Base-by-base conservation (phyloP, 2,888 invertebrate genomes). In the Hirtodrosophila histrioides region DNA sequence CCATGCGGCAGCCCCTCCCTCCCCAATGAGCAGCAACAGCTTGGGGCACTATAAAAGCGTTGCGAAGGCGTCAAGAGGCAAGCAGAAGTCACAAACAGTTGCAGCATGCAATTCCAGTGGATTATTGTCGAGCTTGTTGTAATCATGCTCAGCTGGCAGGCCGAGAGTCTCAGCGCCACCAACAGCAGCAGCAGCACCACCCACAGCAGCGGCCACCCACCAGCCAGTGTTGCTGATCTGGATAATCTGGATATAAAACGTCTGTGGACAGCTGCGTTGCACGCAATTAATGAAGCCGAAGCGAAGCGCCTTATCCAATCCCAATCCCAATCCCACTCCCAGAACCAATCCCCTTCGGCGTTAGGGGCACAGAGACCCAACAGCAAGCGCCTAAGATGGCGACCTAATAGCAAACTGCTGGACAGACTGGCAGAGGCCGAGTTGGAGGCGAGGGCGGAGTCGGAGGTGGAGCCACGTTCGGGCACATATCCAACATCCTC, bases 361-460 rank as follows among this genome's bases (percentile, higher is more conserved):
- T 29, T n/a, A 17, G 2, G 17, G 17, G 7, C 58, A 23, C 62
- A 57, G 48, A 39, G 82, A 0, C 31, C 46, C n/a, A 80, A 80
- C 6, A 81, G 82, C 65, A 80, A 81, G 24, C 63, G 75, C 9
- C 23, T 78, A 11, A 49, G 36, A 4, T 82, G 87, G 82, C 69
- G 69, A 3, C 37, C 55, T 5, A 85, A 68, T 9, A 73, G 60
- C 36, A 66, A 27, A 24, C n/a, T 35, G 3, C 56, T 72, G 3
- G 44, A 54, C 6, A 50, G 46, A 2, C 58, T 55, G 2, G n/a
- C 55, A 1, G 5, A 10, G 7, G 11, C 35, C n/a, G 36, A 17
- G 5, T 6, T 24, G 17, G 31, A 12, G 7, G 29, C 11, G 10
- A 10, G 7, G 27, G 12, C 43, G 1, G 45, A 35, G 5, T 35